Conservation (phyloP, 2,888 invertebrate species). For the Aethes cnicana region DNA sequence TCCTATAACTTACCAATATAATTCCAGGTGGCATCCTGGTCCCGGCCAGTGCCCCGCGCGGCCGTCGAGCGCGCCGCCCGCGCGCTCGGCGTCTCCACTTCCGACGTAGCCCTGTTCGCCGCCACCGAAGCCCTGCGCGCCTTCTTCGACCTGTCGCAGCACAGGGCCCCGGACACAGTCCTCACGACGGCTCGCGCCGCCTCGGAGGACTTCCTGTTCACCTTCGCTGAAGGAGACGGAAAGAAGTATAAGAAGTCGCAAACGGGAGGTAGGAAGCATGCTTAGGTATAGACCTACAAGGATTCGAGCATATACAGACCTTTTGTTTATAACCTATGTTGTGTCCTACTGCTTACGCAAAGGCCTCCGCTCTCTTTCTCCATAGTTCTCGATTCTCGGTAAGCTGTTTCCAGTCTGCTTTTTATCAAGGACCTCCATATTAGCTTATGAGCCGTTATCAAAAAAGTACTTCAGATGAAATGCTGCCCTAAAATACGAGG, state of each 20-base stretch:
- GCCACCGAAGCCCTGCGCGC: slow-evolving; percentile 84
- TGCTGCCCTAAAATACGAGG: too few species aligned
- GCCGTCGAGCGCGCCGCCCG: slow-evolving; percentile 82
- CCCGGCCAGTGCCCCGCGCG: slow-evolving; percentile 83
- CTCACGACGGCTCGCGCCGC: slow-evolving; percentile 85
- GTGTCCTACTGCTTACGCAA: neutral
- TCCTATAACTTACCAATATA: neutral
- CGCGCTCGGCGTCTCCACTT: slow-evolving; percentile 83
- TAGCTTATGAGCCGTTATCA: too few species aligned
- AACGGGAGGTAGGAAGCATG: slow-evolving; percentile 76
- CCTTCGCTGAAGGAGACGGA: slow-evolving; percentile 71
- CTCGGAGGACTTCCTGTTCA: slow-evolving; percentile 80
- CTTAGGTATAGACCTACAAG: too few species aligned
- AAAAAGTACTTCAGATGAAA: too few species aligned
- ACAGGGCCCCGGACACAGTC: slow-evolving; percentile 80
- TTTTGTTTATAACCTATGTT: neutral
- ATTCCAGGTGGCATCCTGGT: slow-evolving; percentile 85
- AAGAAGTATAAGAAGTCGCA: slow-evolving; percentile 79
- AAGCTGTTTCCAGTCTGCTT: too few species aligned
- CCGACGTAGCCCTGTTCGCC: slow-evolving; percentile 85
- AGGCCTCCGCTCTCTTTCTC: too few species aligned
- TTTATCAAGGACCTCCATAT: too few species aligned
- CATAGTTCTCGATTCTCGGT: too few species aligned
- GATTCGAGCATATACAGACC: too few species aligned
- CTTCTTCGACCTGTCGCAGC: slow-evolving; percentile 82